phyloP scores from a whole-genome alignment of 2,797 vertebrate genomes.

The Sebastes cheni region DNA sequence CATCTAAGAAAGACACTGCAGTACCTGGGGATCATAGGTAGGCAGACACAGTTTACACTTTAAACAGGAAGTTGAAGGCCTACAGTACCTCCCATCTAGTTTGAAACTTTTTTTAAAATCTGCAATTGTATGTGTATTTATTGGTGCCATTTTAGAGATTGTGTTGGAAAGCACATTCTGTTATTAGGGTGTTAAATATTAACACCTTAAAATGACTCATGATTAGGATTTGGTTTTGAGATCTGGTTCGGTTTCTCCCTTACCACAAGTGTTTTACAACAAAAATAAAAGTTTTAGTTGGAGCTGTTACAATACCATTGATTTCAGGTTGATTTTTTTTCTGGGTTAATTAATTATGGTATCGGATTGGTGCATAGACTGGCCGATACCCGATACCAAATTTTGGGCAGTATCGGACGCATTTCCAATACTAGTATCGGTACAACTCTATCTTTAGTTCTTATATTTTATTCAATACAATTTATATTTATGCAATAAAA shows the following conservation, averaged over 20 bases:
- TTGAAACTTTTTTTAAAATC: background rate
- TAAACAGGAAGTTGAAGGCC: background rate
- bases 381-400: too few species aligned
- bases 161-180: background rate
- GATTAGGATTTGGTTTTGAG: background rate
- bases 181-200: background rate
- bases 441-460: too few species aligned
- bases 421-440: too few species aligned
- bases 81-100: background rate
- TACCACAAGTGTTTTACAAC: background rate
- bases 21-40: background rate
- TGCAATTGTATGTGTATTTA: background rate
- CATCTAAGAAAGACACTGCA: background rate
- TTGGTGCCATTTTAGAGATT: background rate
- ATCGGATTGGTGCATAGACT: too few species aligned
- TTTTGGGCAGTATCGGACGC: too few species aligned
- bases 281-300: background rate
- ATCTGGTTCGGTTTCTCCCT: background rate
- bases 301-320: too few species aligned
- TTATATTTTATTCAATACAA: background rate
- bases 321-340: too few species aligned
- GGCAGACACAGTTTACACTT: background rate
- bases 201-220: background rate
- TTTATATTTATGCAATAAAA: background rate
- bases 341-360: too few species aligned